Percentiles rank a stretch among this genome's conserved stretches.
Conservation (phyloP, 2,113 vertebrate species). For the Corynorhinus townsendii region DNA sequence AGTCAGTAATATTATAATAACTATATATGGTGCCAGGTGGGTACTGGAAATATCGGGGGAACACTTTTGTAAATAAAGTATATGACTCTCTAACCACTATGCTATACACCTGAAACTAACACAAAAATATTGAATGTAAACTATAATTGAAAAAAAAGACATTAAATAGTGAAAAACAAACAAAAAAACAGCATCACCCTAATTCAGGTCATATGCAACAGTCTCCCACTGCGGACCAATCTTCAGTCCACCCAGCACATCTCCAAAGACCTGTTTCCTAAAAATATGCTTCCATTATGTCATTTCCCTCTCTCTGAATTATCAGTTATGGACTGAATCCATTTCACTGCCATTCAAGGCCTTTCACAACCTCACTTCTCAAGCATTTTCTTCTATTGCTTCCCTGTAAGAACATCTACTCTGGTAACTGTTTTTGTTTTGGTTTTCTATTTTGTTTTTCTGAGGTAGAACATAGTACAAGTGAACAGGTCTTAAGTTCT, state of each 20-base stretch:
- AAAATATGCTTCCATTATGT: background rate
- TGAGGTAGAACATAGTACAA: background rate
- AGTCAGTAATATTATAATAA: background rate
- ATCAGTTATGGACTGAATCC: background rate
- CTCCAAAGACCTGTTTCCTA: background rate
- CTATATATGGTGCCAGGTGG: background rate
- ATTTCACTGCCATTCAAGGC: background rate
- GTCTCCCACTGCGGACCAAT: background rate
- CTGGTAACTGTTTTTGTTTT: background rate
- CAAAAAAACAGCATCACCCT: background rate
- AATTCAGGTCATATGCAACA: background rate
- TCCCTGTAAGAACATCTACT: background rate
- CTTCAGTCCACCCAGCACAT: background rate
- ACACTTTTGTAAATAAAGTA: background rate
- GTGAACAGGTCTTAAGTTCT: background rate
- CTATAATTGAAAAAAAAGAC: background rate
- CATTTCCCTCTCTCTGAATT: background rate
- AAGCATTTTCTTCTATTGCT: background rate
- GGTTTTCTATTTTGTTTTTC: background rate
- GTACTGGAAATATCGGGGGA: background rate
- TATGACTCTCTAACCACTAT: background rate
- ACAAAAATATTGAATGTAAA: background rate
- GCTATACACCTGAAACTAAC: background rate
- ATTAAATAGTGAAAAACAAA: background rate
- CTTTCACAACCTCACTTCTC: background rate